Evolutionary conservation across 1,140 invertebrate genomes (phyloP).

Genomic region (Aporrectodea caliginosa): DNA sequence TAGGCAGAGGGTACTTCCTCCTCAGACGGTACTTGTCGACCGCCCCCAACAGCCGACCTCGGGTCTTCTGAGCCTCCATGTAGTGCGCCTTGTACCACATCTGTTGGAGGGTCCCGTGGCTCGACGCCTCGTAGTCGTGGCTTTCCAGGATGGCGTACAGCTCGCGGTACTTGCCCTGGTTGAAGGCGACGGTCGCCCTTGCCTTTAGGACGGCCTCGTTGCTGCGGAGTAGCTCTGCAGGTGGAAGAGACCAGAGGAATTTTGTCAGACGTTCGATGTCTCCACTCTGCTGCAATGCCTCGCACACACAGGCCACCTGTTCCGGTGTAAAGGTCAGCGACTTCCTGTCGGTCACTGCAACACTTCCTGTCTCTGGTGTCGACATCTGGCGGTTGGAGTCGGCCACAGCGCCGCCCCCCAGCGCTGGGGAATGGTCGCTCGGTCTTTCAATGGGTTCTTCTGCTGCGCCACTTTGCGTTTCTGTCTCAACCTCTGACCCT

Average conservation of each 20-base stretch:
- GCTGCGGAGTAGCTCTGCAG: conserved; percentile 90
- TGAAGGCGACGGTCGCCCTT: conserved; percentile 93
- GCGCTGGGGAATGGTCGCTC: no score
- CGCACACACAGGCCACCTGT: conserved; percentile 97
- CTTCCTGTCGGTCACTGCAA: no score
- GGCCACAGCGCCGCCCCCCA: no score
- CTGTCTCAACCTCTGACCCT: no score
- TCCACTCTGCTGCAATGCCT: conserved; percentile 95
- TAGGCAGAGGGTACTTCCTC: conserved; percentile 90
- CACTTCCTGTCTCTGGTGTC: no score
- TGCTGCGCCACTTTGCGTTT: no score
- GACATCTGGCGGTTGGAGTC: no score
- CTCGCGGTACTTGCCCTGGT: conserved; percentile 73
- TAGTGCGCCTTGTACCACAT: conserved; percentile 66
- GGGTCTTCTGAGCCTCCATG: conserved; percentile 89
- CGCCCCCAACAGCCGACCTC: conserved; percentile 72
- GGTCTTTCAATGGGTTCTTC: no score
- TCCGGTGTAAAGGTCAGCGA: conserved; percentile 76
- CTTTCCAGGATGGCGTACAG: conserved; percentile 91
- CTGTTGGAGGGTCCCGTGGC: conserved; percentile 91
- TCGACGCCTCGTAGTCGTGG: conserved; percentile 91
- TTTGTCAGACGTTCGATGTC: conserved; percentile 90
- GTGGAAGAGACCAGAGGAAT: conserved; percentile 98
- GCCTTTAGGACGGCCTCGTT: conserved; percentile 93
- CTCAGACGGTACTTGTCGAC: conserved; percentile 90